These are phyloP conservation scores for Trichonephila clavipes DNA, from an alignment of 1,140 invertebrate genomes.

Conservation along the genomic window DNA sequence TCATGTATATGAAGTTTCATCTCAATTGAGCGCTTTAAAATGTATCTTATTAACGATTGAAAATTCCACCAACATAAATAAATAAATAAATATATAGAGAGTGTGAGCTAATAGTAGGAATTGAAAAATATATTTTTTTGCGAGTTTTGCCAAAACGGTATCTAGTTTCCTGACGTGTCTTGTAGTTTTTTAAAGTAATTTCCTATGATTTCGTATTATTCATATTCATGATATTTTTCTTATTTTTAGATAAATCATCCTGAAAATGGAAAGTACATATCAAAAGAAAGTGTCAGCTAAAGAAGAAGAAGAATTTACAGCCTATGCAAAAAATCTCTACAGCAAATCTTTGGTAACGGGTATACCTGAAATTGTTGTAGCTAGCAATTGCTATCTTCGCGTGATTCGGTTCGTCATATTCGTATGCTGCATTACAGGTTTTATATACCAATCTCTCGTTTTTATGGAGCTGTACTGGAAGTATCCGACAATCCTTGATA, in stretches of 20 bases:
- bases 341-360: slow-evolving; percentile 13
- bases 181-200: no score
- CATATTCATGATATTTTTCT: not conserved
- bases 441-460: slow-evolving; percentile 6
- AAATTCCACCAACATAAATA: no score
- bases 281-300: not conserved
- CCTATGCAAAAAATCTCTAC: slow-evolving; percentile 2
- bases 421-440: not conserved
- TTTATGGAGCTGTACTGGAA: slow-evolving; percentile 18
- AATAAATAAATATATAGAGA: no score
- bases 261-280: not conserved
- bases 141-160: no score
- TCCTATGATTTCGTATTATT: not conserved
- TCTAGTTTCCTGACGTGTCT: no score
- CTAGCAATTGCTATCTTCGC: not conserved
- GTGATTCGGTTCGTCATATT: not conserved
- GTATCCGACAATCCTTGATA: not conserved
- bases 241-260: not conserved
- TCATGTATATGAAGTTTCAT: no score
- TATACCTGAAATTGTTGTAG: slow-evolving; percentile 1
- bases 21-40: no score
- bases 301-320: not conserved
- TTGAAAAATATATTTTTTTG: no score
- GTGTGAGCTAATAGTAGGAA: no score
- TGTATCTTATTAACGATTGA: no score